These are phyloP conservation scores for Orchesella flavescens DNA, from an alignment of 2,888 invertebrate species.

Conservation along the genomic window DNA sequence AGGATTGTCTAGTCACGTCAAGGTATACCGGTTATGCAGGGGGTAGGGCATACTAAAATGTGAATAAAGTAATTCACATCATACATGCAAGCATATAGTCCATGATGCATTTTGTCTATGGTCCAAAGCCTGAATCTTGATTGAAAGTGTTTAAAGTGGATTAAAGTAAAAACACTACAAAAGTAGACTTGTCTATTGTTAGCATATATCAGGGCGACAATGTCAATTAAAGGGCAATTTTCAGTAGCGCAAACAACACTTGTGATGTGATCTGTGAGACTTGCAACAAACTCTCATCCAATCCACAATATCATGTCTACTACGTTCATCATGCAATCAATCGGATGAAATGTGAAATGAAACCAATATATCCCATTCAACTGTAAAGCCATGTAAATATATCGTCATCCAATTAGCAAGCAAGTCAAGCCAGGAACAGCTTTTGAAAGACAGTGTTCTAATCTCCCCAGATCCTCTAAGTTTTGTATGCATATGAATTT, in stretches of 20 bases:
- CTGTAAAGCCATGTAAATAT: not conserved
- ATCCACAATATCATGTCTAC: not conserved
- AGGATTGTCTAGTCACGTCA: not conserved
- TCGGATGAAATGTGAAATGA: too few species aligned
- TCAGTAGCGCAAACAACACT: slow-evolving; percentile 1
- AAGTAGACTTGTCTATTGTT: not conserved
- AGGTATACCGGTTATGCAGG: not conserved
- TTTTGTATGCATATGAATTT: too few species aligned
- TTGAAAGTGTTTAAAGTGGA: too few species aligned
- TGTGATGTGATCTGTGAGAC: not conserved
- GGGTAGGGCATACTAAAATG: too few species aligned
- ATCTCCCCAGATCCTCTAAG: too few species aligned
- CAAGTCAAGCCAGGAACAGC: too few species aligned
- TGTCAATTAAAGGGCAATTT: slow-evolving; percentile 53
- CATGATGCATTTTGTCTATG: not conserved
- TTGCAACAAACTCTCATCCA: not conserved
- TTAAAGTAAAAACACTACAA: not conserved
- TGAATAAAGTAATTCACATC: not conserved
- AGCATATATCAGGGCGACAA: slow-evolving; percentile 15
- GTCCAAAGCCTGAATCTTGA: too few species aligned
- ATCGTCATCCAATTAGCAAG: not conserved
- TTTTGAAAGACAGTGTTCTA: too few species aligned
- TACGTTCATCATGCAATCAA: not conserved
- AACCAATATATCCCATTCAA: not conserved
- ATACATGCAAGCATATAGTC: not conserved